Percentiles rank a stretch among this genome's conserved stretches.
Evolutionary conservation across 35 echinoderm and acorn worm species (phyloP).

Genomic region (Diadema setosum): DNA sequence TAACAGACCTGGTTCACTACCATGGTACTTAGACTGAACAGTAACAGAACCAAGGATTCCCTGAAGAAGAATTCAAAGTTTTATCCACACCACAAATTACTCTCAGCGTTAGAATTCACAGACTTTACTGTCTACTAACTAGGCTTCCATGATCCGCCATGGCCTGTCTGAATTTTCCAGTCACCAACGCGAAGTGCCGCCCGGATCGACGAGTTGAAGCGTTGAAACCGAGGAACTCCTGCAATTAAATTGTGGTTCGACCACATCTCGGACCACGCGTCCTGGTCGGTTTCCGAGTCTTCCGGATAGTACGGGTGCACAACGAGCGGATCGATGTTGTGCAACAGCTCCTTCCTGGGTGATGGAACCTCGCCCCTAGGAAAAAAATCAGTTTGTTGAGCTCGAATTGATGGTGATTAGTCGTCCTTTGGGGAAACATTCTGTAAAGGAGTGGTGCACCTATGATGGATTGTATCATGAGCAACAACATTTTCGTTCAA

Average conservation of each 20-base stretch:
- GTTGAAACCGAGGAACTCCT: background rate
- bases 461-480: no score
- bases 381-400: no score
- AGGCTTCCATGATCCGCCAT: no score
- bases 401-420: no score
- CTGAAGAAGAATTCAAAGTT: background rate
- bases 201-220: slow-evolving; percentile 25
- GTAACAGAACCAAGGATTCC: background rate
- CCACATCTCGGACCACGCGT: background rate
- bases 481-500: no score
- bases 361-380: background rate
- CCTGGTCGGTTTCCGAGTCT: background rate
- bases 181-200: slow-evolving; percentile 62
- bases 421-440: no score
- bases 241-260: background rate
- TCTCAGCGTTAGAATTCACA: no score
- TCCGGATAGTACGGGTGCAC: background rate
- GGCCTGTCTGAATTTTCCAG: slow-evolving; percentile 64
- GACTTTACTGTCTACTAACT: no score
- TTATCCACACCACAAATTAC: background rate
- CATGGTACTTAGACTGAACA: background rate
- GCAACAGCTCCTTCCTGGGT: slow-evolving; percentile 37
- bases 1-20: background rate
- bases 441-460: no score
- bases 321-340: slow-evolving; percentile 57